These are phyloP conservation scores for Micromys minutus DNA, from an alignment of 2,113 vertebrate genomes.

Conservation along the genomic window DNA sequence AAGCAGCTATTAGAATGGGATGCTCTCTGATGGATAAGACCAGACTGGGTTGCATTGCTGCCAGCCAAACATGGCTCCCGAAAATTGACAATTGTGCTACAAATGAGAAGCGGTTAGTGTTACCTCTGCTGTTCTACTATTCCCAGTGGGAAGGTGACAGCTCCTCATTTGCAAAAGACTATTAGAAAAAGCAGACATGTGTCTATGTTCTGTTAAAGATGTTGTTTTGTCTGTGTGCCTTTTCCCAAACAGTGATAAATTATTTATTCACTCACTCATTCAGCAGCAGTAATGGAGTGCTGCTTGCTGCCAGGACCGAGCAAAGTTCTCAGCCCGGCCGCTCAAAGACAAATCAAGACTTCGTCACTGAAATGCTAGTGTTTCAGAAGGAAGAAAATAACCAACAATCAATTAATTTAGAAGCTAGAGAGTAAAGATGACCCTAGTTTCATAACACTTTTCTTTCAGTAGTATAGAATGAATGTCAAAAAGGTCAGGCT, in stretches of 20 bases:
- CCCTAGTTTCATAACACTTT: neutral
- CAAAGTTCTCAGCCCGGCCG: neutral
- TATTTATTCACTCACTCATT: conserved; percentile 53
- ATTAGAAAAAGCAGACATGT: conserved; percentile 64
- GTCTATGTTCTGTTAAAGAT: conserved; percentile 59
- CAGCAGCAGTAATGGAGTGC: conserved; percentile 27
- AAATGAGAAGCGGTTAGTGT: conserved; percentile 75
- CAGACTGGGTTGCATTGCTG: conserved; percentile 74
- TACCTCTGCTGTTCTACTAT: conserved; percentile 57
- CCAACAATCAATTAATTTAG: neutral
- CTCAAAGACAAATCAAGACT: conserved; percentile 42
- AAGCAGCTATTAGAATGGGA: conserved; percentile 81
- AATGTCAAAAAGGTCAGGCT: neutral
- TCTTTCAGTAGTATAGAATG: neutral
- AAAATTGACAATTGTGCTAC: conserved; percentile 73
- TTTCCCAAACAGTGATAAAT: conserved; percentile 35
- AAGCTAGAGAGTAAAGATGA: neutral
- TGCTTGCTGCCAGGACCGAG: neutral
- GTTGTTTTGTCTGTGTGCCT: conserved; percentile 35
- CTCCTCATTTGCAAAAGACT: neutral
- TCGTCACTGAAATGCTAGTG: conserved; percentile 31
- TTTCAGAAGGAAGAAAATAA: neutral
- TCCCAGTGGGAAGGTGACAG: conserved; percentile 65
- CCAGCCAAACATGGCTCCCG: conserved; percentile 79
- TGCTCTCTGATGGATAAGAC: conserved; percentile 70